Evolutionary conservation across 1,140 invertebrate species (phyloP).

Genomic region (Drosophila littoralis): DNA sequence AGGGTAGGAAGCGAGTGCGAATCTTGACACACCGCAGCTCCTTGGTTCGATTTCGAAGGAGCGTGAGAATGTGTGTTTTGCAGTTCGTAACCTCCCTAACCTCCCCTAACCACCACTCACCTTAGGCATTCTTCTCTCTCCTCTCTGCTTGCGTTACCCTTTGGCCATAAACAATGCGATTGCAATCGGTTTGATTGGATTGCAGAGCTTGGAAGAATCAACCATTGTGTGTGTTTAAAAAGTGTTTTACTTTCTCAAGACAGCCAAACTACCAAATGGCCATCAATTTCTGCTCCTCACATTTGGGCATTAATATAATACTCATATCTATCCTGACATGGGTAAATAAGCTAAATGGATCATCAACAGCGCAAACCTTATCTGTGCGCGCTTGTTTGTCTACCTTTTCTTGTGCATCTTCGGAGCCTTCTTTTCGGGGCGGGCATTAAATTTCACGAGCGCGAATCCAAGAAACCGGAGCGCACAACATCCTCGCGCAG

Average conservation of each 20-base stretch:
- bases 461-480: constrained; percentile 42
- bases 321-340: constrained; percentile 48
- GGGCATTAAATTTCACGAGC: constrained; percentile 71
- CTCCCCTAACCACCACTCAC: too few species aligned
- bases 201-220: constrained; percentile 23
- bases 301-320: constrained; percentile 18
- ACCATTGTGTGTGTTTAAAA: background rate
- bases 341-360: constrained; percentile 63
- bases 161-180: constrained; percentile 71
- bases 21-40: constrained; percentile 53
- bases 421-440: constrained; percentile 16
- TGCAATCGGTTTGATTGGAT: constrained; percentile 69
- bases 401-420: constrained; percentile 20
- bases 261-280: constrained; percentile 17
- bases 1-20: constrained; percentile 21
- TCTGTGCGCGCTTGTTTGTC: constrained; percentile 19
- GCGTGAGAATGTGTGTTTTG: constrained; percentile 67
- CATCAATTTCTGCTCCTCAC: constrained; percentile 24
- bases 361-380: constrained; percentile 21
- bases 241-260: constrained; percentile 1
- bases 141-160: constrained; percentile 9
- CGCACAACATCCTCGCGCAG: background rate
- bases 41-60: constrained; percentile 44
- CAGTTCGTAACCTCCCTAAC: background rate
- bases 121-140: too few species aligned